These are phyloP conservation scores for Strigamia transsilvanica DNA, from an alignment of 2,888 invertebrate species.

Conservation along the genomic window DNA sequence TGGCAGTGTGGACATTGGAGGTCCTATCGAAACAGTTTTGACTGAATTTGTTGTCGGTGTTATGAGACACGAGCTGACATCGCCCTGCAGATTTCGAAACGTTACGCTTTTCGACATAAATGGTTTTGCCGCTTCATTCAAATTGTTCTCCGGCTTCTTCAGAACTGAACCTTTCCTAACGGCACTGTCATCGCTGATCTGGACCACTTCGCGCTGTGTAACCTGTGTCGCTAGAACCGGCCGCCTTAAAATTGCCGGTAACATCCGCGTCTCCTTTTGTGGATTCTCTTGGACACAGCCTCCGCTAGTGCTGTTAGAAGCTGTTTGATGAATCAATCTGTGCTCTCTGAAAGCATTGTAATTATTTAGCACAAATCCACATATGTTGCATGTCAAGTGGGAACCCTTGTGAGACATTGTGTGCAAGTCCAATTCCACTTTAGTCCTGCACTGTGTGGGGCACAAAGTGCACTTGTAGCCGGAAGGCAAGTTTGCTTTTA, in stretches of 20 bases:
- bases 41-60: background rate
- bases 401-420: background rate
- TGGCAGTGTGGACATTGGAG: background rate
- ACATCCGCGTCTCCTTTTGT: background rate
- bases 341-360: slow-evolving; percentile 16
- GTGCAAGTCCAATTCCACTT: slow-evolving; percentile 18
- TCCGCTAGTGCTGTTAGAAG: background rate
- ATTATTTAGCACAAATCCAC: background rate
- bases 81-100: no score
- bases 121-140: no score
- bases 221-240: background rate
- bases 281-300: background rate
- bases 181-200: background rate
- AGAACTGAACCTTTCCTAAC: background rate
- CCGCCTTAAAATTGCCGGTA: background rate
- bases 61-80: no score
- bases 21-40: background rate
- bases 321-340: background rate
- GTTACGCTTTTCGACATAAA: no score
- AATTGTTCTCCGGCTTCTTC: background rate
- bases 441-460: background rate
- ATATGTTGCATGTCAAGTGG: background rate
- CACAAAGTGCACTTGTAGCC: background rate
- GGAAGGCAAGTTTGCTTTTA: background rate
- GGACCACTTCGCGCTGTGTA: background rate